Conservation (phyloP, 2,888 invertebrate species). For the Drosophila setosimentum region DNA sequence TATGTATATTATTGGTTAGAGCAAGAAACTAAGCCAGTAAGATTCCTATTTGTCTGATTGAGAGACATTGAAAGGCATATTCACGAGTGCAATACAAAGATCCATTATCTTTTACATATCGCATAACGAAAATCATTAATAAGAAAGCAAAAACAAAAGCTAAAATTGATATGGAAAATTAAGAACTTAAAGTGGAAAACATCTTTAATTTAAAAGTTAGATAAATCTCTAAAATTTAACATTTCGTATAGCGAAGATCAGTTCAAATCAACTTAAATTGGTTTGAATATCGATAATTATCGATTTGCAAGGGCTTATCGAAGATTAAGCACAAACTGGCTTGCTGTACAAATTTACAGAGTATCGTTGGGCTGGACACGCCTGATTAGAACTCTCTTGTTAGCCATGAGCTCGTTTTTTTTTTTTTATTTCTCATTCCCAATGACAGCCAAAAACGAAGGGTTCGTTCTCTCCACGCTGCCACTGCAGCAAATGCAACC, state of each 20-base stretch:
- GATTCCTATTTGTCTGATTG: background rate
- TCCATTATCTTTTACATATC: background rate
- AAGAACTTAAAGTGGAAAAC: background rate
- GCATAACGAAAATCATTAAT: background rate
- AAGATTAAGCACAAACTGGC: background rate
- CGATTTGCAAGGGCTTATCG: rapidly evolving
- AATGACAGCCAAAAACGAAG: constrained; percentile 44
- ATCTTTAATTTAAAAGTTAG: background rate
- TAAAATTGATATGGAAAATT: background rate
- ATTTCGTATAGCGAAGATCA: too few relatives aligned
- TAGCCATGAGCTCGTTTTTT: constrained; percentile 29
- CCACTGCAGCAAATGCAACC: constrained; percentile 13
- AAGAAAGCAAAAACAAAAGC: too few relatives aligned
- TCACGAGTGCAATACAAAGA: background rate
- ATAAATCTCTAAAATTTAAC: too few relatives aligned
- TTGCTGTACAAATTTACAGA: background rate
- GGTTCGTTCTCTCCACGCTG: constrained; percentile 6
- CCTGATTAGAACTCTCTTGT: background rate
- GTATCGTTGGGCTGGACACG: background rate
- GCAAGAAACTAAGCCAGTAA: background rate
- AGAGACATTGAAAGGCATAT: background rate
- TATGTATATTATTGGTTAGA: background rate
- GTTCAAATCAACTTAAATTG: background rate
- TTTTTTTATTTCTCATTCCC: constrained; percentile 46
- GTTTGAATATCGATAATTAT: background rate